These are phyloP conservation scores for Taenaris catops DNA, from an alignment of 2,888 invertebrate genomes.

Conservation along the genomic window DNA sequence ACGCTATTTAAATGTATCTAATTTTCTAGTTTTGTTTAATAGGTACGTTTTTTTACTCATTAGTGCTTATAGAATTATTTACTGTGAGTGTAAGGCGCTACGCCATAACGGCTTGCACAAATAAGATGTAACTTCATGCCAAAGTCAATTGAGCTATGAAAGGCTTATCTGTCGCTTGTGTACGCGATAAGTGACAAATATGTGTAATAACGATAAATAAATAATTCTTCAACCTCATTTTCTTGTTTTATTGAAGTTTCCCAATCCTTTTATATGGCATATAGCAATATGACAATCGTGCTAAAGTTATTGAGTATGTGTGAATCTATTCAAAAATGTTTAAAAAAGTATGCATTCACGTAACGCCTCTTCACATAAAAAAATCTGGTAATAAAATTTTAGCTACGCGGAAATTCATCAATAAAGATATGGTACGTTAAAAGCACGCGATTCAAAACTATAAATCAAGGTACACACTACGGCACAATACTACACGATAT, in stretches of 20 bases:
- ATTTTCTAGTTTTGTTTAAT: constrained; percentile 1
- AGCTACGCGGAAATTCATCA: no score
- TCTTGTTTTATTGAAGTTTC: constrained; percentile 10
- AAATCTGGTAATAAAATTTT: no score
- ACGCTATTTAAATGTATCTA: neutral
- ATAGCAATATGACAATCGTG: no score
- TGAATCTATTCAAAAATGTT: no score
- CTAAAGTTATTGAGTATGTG: no score
- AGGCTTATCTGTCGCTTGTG: constrained; percentile 75
- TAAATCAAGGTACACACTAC: no score
- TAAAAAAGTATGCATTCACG: no score
- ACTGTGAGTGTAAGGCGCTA: constrained; percentile 23
- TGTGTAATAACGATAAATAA: constrained; percentile 71
- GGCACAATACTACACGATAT: no score
- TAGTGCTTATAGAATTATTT: constrained; percentile 33
- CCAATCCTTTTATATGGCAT: neutral
- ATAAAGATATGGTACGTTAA: no score
- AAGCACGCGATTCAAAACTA: no score
- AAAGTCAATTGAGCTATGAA: constrained; percentile 79
- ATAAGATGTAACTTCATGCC: constrained; percentile 72
- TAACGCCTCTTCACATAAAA: no score
- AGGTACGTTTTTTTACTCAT: constrained; percentile 16
- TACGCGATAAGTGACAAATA: constrained; percentile 74
- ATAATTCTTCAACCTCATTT: constrained; percentile 65
- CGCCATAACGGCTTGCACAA: constrained; percentile 55